Conservation (phyloP, 1,140 invertebrate genomes). For the Micrasema minimum region DNA sequence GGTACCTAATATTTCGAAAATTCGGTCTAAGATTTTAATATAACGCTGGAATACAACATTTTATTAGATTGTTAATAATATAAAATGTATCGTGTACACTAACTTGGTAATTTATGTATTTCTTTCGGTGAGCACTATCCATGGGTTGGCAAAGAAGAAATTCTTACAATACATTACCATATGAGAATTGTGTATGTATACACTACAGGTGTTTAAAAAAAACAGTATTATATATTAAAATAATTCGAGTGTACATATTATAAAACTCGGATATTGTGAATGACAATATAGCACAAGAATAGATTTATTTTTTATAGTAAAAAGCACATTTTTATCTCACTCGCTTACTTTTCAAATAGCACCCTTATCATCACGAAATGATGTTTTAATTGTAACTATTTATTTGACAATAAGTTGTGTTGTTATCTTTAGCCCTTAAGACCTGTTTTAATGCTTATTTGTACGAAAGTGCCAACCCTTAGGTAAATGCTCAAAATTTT, state of each 20-base stretch:
- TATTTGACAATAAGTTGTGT: neutral
- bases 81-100: neutral
- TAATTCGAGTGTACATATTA: neutral
- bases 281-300: conserved; percentile 27
- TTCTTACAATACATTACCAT: neutral
- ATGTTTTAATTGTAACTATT: too few relatives aligned
- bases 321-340: conserved; percentile 6
- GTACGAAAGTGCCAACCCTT: conserved; percentile 49
- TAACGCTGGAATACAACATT: too few relatives aligned
- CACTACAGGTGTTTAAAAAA: neutral
- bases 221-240: neutral
- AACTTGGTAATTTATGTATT: too few relatives aligned
- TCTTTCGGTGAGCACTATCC: conserved; percentile 14
- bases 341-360: too few relatives aligned
- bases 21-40: too few relatives aligned
- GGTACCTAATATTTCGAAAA: too few relatives aligned
- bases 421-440: conserved; percentile 14
- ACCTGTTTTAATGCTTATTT: conserved; percentile 11
- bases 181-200: neutral
- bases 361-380: too few relatives aligned
- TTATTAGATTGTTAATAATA: too few relatives aligned
- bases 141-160: conserved; percentile 22
- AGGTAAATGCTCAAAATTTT: conserved; percentile 42
- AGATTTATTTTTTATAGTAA: conserved; percentile 22
- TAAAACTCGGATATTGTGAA: conserved; percentile 11